phyloP scores from a whole-genome alignment of 2,888 invertebrate species.

The Monoplex corrugatus region DNA sequence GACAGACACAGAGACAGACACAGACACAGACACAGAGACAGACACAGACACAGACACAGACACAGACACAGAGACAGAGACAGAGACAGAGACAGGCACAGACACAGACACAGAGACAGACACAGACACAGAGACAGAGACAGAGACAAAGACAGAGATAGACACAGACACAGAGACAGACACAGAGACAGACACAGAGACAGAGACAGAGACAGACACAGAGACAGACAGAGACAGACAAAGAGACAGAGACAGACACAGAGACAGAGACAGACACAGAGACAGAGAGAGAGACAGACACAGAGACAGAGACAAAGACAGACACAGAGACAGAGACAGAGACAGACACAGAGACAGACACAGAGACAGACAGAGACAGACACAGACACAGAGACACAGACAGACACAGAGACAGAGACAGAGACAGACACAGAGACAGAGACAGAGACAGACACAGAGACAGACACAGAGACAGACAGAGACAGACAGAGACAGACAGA shows the following conservation, averaged over 20 bases:
- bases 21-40: neutral
- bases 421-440: neutral
- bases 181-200: neutral
- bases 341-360: too few relatives aligned
- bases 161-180: neutral
- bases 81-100: neutral
- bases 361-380: too few relatives aligned
- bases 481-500: too few relatives aligned
- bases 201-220: neutral
- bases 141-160: neutral
- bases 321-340: too few relatives aligned
- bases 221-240: neutral
- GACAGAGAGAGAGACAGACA: too few relatives aligned
- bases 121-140: neutral
- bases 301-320: too few relatives aligned
- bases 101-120: neutral
- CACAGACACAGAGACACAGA: too few relatives aligned
- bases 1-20: neutral
- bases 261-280: neutral
- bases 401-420: neutral
- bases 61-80: neutral
- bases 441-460: neutral
- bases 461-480: too few relatives aligned
- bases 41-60: too few relatives aligned
- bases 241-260: constrained; percentile 3